Evolutionary conservation across 1,140 invertebrate species (phyloP).

Genomic region (Scaptomyza graminum): DNA sequence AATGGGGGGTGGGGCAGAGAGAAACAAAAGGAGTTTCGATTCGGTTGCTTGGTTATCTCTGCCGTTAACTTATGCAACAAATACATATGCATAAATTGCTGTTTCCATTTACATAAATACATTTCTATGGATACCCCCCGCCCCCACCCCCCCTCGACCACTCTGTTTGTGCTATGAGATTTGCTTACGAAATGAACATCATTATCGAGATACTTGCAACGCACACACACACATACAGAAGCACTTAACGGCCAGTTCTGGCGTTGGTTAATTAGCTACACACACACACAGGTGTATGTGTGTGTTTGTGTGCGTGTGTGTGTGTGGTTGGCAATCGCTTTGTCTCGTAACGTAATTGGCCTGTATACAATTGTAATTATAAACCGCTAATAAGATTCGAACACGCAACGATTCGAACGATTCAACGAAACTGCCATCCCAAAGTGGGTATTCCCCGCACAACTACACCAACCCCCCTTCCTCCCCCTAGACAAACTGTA

Average conservation of each 20-base stretch:
- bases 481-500: too few relatives aligned
- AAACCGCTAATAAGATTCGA: conserved; percentile 82
- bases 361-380: conserved; percentile 82
- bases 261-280: conserved; percentile 67
- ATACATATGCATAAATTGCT: conserved; percentile 68
- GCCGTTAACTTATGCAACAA: conserved; percentile 55
- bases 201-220: conserved; percentile 58
- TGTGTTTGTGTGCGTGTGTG: conserved; percentile 1
- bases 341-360: conserved; percentile 74
- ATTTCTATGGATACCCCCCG: background rate
- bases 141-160: background rate
- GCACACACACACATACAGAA: conserved; percentile 13
- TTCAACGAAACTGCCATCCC: conserved; percentile 58
- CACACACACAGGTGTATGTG: conserved; percentile 30
- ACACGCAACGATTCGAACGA: conserved; percentile 76
- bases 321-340: conserved; percentile 45
- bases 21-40: background rate
- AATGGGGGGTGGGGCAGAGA: background rate
- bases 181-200: conserved; percentile 77
- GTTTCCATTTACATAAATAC: conserved; percentile 61
- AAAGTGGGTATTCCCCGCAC: conserved; percentile 34
- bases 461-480: background rate
- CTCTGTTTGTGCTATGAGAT: conserved; percentile 61
- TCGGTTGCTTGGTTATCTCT: conserved; percentile 53
- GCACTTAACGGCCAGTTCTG: conserved; percentile 59